A percentile compares a stretch with the other conserved stretches of the same genome.
Conservation (phyloP, 2,888 invertebrate genomes). For the Philopedon plagiatum region DNA sequence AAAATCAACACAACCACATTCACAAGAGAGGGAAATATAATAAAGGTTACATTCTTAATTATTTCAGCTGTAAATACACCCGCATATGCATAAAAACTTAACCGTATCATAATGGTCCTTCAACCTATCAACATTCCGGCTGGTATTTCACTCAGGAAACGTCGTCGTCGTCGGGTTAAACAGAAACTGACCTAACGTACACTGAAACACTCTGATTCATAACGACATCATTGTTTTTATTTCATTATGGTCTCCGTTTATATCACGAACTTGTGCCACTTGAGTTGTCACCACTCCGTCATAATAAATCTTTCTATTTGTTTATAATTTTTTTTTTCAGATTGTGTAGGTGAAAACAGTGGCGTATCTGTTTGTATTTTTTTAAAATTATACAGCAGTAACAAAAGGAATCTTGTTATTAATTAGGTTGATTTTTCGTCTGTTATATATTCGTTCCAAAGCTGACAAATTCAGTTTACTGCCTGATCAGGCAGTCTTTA, state of each 20-base stretch:
- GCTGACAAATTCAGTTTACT: no score
- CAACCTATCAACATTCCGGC: constrained; percentile 21
- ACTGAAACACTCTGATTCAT: constrained; percentile 28
- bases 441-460: no score
- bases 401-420: no score
- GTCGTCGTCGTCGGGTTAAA: constrained; percentile 29
- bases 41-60: no score
- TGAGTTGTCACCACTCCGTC: constrained; percentile 27
- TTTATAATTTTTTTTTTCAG: constrained; percentile 5
- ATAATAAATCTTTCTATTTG: constrained; percentile 34
- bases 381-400: no score
- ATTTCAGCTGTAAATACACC: no score
- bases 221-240: constrained; percentile 35
- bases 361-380: no score
- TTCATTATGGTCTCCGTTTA: constrained; percentile 20
- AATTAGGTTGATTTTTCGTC: no score
- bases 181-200: constrained; percentile 31
- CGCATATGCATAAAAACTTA: constrained; percentile 1
- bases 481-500: no score
- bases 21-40: no score
- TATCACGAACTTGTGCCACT: constrained; percentile 28
- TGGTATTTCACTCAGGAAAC: constrained; percentile 28
- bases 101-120: constrained; percentile 18
- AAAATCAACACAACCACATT: no score
- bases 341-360: constrained; percentile 16